Evolutionary conservation across 2,113 vertebrate species (phyloP).

Genomic region (Zosterops lateralis): DNA sequence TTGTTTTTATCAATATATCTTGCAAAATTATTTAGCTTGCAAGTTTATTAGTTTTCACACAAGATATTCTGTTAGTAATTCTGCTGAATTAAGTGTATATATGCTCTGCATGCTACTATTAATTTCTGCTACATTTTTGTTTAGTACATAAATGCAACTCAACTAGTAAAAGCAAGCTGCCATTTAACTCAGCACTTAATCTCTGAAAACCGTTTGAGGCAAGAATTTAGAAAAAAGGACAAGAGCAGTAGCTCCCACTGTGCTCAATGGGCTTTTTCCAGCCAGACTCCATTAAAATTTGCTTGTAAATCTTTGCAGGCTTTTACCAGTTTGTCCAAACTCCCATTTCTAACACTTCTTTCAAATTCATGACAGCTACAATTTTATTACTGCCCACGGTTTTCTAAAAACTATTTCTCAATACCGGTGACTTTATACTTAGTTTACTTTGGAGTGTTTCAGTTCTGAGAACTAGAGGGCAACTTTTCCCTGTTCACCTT

Average conservation of each 20-base stretch:
- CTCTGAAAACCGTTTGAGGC: neutral
- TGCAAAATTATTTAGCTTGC: neutral
- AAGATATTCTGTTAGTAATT: neutral
- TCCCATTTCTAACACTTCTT: neutral
- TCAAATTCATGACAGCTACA: neutral
- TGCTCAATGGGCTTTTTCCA: neutral
- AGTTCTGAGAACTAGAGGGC: neutral
- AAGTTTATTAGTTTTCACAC: neutral
- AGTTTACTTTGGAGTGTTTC: neutral
- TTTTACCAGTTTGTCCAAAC: neutral
- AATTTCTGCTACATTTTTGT: neutral
- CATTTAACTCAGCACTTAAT: neutral
- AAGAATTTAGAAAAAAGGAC: neutral
- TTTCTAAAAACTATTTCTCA: neutral
- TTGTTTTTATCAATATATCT: neutral
- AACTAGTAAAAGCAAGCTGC: neutral
- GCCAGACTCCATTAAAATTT: neutral
- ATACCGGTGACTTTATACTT: neutral
- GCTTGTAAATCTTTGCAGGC: neutral
- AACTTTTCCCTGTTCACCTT: neutral
- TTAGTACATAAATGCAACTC: neutral
- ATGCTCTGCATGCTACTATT: neutral
- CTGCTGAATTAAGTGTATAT: neutral
- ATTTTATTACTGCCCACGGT: neutral
- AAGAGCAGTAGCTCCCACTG: neutral